Base-by-base conservation (phyloP, 2,888 invertebrate genomes). In the Agrotis puta region DNA sequence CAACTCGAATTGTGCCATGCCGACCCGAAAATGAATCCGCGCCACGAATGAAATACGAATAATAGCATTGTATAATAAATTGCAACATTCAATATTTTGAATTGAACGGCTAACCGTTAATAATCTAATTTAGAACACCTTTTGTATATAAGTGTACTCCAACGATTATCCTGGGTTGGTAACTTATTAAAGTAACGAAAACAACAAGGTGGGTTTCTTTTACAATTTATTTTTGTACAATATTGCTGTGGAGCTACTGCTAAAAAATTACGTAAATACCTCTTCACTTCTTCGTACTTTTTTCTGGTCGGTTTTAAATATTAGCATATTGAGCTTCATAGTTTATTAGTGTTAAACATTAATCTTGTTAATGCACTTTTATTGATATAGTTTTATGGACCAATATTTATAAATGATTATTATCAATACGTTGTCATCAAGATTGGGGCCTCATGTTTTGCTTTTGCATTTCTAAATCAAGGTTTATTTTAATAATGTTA, bases 321-420 rank as follows among this genome's bases (percentile, higher is more conserved):
- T 77, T 83, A 85, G 86, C 63, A 47, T 85, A 86, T 86, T 85
- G 87, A 88, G 88, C 90, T 91, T 91, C 77, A 85, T 87, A 88
- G 85, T 86, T 85, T 85, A 88, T 83, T 86, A 88, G 85, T 85
- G 82, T 87, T 85, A 84, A 80, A 80, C 83, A 86, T 86, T 86
- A 84, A 86, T 88, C 88, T 87, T 89, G 88, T 90, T 88, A 87
- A 82, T 88, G 90, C 91, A 89, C 90, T 70, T 87, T 89, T 84
- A 85, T 88, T 89, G 82, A 87, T 85, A 87, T 92, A 90, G 87
- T 89, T 89, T 90, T 89, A 91, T 87, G 92, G 92, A 92, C 92
- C 92, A 92, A 92, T 86, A 86, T 89, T 89, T 86, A 84, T 84
- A 85, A 85, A 81, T 85, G 33, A 78, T 74, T 77, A 78, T 74